A percentile compares a stretch with the other conserved stretches of the same genome.
phyloP scores from a whole-genome alignment of 2,888 invertebrate genomes.

The Caenorhabditis sp. region DNA sequence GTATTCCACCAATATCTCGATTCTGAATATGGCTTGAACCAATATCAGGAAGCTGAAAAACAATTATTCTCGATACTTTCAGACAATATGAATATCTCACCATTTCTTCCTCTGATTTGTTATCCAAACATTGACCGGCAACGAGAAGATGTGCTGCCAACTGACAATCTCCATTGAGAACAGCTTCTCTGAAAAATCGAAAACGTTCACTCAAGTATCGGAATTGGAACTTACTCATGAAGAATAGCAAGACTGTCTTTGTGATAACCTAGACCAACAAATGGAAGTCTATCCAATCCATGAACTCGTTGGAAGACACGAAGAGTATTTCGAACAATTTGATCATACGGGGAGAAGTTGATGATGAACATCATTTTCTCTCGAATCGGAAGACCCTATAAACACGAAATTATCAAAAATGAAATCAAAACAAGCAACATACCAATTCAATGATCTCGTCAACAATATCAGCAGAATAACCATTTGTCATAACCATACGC shows the following conservation, averaged over 20 bases:
- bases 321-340: slow-evolving; percentile 17
- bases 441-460: slow-evolving; percentile 13
- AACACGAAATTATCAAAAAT: neutral
- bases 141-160: slow-evolving; percentile 20
- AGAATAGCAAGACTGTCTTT: slow-evolving; percentile 24
- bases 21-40: slow-evolving; percentile 22
- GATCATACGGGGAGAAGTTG: slow-evolving; percentile 20
- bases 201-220: neutral
- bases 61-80: too few relatives aligned
- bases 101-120: slow-evolving; percentile 15
- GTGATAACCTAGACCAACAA: slow-evolving; percentile 38
- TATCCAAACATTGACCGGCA: slow-evolving; percentile 31
- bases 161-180: slow-evolving; percentile 29
- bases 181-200: slow-evolving; percentile 25
- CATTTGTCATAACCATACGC: slow-evolving; percentile 19
- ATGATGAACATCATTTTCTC: slow-evolving; percentile 29
- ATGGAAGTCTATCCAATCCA: slow-evolving; percentile 36
- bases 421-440: slow-evolving; percentile 4
- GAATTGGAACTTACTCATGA: slow-evolving; percentile 4
- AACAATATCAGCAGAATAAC: slow-evolving; percentile 16
- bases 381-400: slow-evolving; percentile 16
- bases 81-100: too few relatives aligned
- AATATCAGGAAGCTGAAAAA: slow-evolving; percentile 26
- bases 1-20: slow-evolving; percentile 21
- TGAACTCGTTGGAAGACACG: slow-evolving; percentile 16